Conservation (phyloP, 2,888 invertebrate genomes). For the Athalia circularis region DNA sequence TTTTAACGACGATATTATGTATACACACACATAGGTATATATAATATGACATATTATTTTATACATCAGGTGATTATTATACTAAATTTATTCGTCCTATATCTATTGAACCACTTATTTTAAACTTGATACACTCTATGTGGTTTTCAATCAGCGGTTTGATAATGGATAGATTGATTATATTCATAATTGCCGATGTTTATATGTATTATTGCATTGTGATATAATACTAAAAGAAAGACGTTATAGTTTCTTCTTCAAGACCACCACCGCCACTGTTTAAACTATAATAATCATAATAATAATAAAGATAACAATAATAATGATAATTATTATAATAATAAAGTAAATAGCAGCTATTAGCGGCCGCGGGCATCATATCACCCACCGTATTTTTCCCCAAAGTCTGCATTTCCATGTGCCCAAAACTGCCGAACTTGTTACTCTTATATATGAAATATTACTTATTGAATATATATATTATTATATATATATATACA, state of each 20-base stretch:
- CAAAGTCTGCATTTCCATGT: constrained; percentile 6
- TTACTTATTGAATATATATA: no score
- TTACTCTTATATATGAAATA: neutral
- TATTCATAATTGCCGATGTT: neutral
- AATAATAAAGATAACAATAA: no score
- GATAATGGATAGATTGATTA: neutral
- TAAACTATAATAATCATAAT: constrained; percentile 7
- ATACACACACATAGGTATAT: no score
- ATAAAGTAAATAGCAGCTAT: constrained; percentile 16
- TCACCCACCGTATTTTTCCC: constrained; percentile 15
- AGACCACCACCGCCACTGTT: constrained; percentile 17
- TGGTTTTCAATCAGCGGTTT: constrained; percentile 2
- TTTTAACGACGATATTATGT: no score
- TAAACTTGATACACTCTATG: no score
- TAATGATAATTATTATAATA: no score
- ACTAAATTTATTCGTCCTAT: no score
- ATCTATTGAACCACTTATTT: no score
- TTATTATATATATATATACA: no score
- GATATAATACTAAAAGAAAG: neutral
- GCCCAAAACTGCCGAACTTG: constrained; percentile 39
- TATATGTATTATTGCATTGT: constrained; percentile 17
- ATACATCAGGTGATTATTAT: no score
- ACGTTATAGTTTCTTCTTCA: neutral
- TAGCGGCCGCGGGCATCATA: constrained; percentile 37
- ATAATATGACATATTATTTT: no score